phyloP scores from a whole-genome alignment of 2,888 invertebrate species.

The Eilema depressum region DNA sequence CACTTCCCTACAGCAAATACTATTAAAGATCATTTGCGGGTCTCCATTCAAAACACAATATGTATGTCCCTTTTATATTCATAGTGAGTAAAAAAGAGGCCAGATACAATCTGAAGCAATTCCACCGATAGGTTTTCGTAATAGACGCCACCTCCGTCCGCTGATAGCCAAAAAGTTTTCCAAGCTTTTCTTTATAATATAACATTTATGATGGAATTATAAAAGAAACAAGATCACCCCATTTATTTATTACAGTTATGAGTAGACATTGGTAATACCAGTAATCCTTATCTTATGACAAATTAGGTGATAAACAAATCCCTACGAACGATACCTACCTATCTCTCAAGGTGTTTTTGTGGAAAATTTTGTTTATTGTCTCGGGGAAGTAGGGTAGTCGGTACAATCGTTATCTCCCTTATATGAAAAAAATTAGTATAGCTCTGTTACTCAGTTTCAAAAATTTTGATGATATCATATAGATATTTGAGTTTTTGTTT shows the following conservation, averaged over 20 bases:
- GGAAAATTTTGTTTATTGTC: background rate
- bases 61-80: conserved; percentile 49
- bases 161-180: conserved; percentile 23
- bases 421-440: background rate
- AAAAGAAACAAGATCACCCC: background rate
- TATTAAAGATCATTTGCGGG: conserved; percentile 49
- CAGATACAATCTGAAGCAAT: conserved; percentile 14
- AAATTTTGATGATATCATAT: background rate
- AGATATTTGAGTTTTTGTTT: too few species aligned
- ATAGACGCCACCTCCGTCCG: conserved; percentile 27
- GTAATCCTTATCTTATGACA: conserved; percentile 6
- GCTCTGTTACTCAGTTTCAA: background rate
- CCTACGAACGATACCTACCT: background rate
- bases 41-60: conserved; percentile 56
- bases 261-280: conserved; percentile 27
- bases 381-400: background rate
- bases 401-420: background rate
- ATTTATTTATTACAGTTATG: conserved; percentile 14
- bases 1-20: conserved; percentile 63
- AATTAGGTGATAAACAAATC: conserved; percentile 12
- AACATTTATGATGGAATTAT: background rate
- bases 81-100: conserved; percentile 24
- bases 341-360: background rate
- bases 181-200: conserved; percentile 19
- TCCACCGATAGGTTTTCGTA: conserved; percentile 19